Percentiles rank a stretch among this genome's conserved stretches.
phyloP scores from a whole-genome alignment of 2,888 invertebrate genomes.

The Cheilosia grossa region DNA sequence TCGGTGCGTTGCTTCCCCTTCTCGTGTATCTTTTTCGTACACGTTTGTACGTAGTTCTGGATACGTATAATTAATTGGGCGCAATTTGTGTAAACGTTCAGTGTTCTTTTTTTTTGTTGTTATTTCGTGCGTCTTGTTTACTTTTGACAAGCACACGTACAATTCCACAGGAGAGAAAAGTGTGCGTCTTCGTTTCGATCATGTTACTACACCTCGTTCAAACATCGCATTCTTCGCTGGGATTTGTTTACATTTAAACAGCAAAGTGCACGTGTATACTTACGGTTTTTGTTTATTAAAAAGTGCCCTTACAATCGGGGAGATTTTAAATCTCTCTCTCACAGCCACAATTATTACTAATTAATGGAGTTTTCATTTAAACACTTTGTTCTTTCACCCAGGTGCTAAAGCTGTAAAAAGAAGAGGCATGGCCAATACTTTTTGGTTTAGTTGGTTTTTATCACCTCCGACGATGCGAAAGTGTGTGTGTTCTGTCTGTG shows the following conservation, averaged over 20 bases:
- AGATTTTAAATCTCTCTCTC: constrained; percentile 28
- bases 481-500: constrained; percentile 2
- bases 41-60: constrained; percentile 30
- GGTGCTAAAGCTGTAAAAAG: not conserved
- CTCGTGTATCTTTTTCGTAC: constrained; percentile 17
- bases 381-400: constrained; percentile 50
- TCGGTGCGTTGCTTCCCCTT: constrained; percentile 9
- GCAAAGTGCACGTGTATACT: constrained; percentile 59
- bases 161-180: constrained; percentile 15
- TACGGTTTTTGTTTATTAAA: constrained; percentile 36
- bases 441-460: constrained; percentile 50
- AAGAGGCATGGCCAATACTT: constrained; percentile 11
- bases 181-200: constrained; percentile 19
- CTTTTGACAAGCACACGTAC: constrained; percentile 57
- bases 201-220: constrained; percentile 39
- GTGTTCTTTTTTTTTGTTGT: not conserved
- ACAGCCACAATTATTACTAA: constrained; percentile 48
- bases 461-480: constrained; percentile 35
- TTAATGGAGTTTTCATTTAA: constrained; percentile 62
- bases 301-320: constrained; percentile 17
- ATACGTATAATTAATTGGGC: constrained; percentile 67
- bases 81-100: constrained; percentile 51
- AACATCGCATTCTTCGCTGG: constrained; percentile 58
- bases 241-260: constrained; percentile 64
- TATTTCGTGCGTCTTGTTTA: constrained; percentile 62